These are phyloP conservation scores for Xylophagus ater DNA, from an alignment of 2,888 invertebrate species.

Conservation along the genomic window DNA sequence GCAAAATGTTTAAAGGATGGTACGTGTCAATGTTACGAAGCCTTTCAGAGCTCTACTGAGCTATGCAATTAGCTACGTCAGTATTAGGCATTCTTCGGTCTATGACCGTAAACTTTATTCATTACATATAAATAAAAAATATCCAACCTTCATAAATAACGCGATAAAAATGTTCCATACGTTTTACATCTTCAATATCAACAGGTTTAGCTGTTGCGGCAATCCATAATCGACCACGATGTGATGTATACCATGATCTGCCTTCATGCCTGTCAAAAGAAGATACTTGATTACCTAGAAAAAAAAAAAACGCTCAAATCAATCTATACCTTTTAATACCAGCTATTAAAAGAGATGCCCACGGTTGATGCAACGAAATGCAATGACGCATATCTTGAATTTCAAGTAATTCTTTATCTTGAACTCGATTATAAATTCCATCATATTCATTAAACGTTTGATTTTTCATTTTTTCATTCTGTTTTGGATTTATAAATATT, in stretches of 20 bases:
- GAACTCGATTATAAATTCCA: slow-evolving; percentile 45
- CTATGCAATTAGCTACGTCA: too few species aligned
- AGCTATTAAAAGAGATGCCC: slow-evolving; percentile 81
- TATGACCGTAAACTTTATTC: slow-evolving; percentile 13
- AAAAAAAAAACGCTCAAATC: not conserved
- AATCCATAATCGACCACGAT: slow-evolving; percentile 91
- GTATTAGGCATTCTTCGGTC: too few species aligned
- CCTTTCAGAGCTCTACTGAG: too few species aligned
- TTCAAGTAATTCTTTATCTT: slow-evolving; percentile 67
- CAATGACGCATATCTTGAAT: slow-evolving; percentile 81
- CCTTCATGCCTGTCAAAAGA: slow-evolving; percentile 67
- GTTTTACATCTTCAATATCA: slow-evolving; percentile 52
- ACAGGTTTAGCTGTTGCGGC: slow-evolving; percentile 74
- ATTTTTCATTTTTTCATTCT: not conserved
- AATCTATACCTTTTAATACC: slow-evolving; percentile 75
- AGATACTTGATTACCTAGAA: not conserved
- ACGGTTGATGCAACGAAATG: slow-evolving; percentile 92
- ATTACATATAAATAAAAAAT: not conserved
- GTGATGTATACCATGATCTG: slow-evolving; percentile 82
- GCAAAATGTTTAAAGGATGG: too few species aligned
- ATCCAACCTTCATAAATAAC: slow-evolving; percentile 49
- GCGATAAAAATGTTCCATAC: slow-evolving; percentile 60
- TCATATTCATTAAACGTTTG: slow-evolving; percentile 21
- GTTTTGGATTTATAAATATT: slow-evolving; percentile 8
- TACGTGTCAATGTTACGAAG: too few species aligned